Evolutionary conservation across 2,888 invertebrate species (phyloP).

Genomic region (Tinea pellionella): DNA sequence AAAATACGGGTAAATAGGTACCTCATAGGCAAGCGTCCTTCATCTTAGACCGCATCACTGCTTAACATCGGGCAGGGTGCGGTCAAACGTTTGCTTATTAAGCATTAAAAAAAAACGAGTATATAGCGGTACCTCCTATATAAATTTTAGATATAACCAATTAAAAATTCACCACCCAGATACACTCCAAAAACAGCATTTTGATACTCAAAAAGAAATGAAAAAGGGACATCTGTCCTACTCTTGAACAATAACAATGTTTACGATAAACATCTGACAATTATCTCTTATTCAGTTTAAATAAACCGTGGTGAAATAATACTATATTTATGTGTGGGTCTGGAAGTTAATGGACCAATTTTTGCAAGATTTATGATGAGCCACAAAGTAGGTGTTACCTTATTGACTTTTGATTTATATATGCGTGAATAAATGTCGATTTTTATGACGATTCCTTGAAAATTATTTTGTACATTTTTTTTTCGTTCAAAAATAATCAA

Average conservation of each 20-base stretch:
- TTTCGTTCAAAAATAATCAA: too few relatives aligned
- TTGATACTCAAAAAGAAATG: neutral
- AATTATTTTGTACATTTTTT: too few relatives aligned
- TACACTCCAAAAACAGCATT: neutral
- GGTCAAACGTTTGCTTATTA: too few relatives aligned
- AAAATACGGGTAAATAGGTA: too few relatives aligned
- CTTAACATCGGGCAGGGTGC: too few relatives aligned
- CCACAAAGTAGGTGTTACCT: neutral
- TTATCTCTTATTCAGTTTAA: slow-evolving; percentile 21
- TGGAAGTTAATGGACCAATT: neutral
- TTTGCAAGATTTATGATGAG: neutral
- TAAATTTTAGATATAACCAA: too few relatives aligned
- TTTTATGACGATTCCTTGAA: neutral
- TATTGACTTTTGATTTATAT: neutral
- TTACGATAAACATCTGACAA: slow-evolving; percentile 22
- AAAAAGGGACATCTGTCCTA: slow-evolving; percentile 3
- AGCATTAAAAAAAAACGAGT: too few relatives aligned
- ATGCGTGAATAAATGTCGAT: neutral
- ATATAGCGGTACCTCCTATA: too few relatives aligned
- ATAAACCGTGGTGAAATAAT: slow-evolving; percentile 6
- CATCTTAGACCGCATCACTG: too few relatives aligned
- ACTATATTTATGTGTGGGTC: neutral
- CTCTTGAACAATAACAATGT: neutral
- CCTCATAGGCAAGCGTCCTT: too few relatives aligned
- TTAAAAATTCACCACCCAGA: too few relatives aligned